Conservation (phyloP, 1,140 invertebrate genomes). For the Tyrophagus putrescentiae region DNA sequence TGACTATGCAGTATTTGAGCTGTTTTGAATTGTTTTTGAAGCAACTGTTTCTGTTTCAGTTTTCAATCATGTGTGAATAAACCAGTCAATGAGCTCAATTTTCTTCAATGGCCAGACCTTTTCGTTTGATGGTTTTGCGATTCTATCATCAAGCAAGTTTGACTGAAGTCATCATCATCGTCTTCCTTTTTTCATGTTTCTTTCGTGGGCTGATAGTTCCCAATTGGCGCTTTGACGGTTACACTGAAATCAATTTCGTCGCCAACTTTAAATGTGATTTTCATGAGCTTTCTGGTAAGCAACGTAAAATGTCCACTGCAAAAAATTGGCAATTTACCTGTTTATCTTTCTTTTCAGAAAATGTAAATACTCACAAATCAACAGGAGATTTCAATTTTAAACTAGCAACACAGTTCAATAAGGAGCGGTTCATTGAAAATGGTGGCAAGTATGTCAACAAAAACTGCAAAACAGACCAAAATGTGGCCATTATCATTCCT, state of each 20-base stretch:
- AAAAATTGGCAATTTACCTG: not conserved
- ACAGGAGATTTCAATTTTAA: too few relatives aligned
- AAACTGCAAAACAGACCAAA: constrained; percentile 53
- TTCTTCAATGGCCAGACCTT: too few relatives aligned
- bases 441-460: constrained; percentile 59
- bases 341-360: not conserved
- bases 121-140: too few relatives aligned
- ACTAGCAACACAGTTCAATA: too few relatives aligned
- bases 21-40: too few relatives aligned
- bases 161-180: not conserved
- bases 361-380: not conserved
- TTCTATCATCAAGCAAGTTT: not conserved
- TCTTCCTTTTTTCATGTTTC: not conserved
- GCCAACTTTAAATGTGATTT: not conserved
- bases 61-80: too few relatives aligned
- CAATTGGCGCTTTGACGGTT: constrained; percentile 1
- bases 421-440: constrained; percentile 13
- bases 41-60: too few relatives aligned
- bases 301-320: not conserved
- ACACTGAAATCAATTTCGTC: not conserved
- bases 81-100: too few relatives aligned
- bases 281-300: not conserved
- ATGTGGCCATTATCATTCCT: constrained; percentile 71
- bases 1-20: too few relatives aligned
- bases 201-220: not conserved